phyloP scores from a whole-genome alignment of 2,113 vertebrate genomes.

The Dromas ardeola region DNA sequence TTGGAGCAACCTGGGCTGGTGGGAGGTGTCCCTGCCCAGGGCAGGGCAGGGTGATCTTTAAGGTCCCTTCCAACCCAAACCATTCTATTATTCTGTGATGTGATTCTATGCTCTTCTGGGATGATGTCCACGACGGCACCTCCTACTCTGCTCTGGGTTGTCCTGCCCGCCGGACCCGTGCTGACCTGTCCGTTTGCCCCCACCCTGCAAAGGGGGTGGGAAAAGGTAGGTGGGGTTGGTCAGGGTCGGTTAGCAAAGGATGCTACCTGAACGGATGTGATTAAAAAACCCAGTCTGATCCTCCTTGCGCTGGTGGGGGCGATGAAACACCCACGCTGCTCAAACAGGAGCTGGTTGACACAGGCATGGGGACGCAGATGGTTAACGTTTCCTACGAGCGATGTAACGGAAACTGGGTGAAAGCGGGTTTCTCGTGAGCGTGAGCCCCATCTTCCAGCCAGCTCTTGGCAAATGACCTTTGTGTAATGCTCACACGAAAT shows the following conservation, averaged over 20 bases:
- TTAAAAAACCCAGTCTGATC: neutral
- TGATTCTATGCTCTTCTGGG: neutral
- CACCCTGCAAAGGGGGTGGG: neutral
- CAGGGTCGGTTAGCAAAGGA: neutral
- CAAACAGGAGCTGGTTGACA: neutral
- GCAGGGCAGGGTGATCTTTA: no score
- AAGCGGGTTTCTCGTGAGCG: neutral
- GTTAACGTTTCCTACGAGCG: accelerated
- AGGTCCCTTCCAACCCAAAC: no score
- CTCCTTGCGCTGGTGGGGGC: neutral
- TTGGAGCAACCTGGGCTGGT: no score
- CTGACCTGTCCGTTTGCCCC: accelerated
- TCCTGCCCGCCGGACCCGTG: accelerated
- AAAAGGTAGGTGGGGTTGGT: neutral
- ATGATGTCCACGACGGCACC: neutral
- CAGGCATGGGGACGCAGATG: neutral
- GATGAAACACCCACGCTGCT: neutral
- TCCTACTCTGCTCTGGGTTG: neutral
- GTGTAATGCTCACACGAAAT: neutral
- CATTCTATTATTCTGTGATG: no score
- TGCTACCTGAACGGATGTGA: neutral
- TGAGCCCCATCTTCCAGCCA: neutral
- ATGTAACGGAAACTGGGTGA: accelerated
- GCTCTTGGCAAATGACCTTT: neutral
- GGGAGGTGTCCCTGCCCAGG: no score